phyloP scores from a whole-genome alignment of 2,113 vertebrate species.

The Hippocampus guttulatus region DNA sequence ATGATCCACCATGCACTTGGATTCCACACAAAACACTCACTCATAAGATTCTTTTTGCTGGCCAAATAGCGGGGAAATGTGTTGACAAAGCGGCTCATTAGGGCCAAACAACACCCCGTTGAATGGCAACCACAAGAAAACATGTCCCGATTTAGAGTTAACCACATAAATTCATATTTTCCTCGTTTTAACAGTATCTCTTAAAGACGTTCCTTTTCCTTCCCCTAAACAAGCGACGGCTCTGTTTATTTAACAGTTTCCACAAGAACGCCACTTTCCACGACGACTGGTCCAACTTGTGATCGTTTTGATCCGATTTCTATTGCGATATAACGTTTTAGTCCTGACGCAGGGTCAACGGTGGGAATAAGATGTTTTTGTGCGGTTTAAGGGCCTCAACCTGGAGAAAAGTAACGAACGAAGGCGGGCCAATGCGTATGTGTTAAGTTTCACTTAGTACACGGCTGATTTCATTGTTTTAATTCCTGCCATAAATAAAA shows the following conservation, averaged over 20 bases:
- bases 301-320: conserved; percentile 49
- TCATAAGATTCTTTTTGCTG: conserved; percentile 67
- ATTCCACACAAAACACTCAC: conserved; percentile 70
- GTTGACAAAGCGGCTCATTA: conserved; percentile 34
- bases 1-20: conserved; percentile 71
- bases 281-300: conserved; percentile 43
- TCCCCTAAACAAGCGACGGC: conserved; percentile 19
- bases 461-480: conserved; percentile 49
- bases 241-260: conserved; percentile 8
- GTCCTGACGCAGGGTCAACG: conserved; percentile 60
- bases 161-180: conserved; percentile 73
- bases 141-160: conserved; percentile 64
- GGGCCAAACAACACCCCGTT: conserved; percentile 19
- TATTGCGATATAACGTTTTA: conserved; percentile 70
- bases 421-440: neutral
- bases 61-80: conserved; percentile 34
- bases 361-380: conserved; percentile 48
- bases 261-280: conserved; percentile 50
- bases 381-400: conserved; percentile 22
- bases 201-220: conserved; percentile 50
- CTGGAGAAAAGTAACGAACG: conserved; percentile 39
- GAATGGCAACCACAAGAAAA: conserved; percentile 37
- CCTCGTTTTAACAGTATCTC: conserved; percentile 76
- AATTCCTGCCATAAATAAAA: conserved; percentile 75
- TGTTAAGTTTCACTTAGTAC: conserved; percentile 44